A percentile compares a stretch with the other conserved stretches of the same genome.
Conservation (phyloP, 53 echinoderm and acorn worm genomes). For the Paracentrotus lividus region DNA sequence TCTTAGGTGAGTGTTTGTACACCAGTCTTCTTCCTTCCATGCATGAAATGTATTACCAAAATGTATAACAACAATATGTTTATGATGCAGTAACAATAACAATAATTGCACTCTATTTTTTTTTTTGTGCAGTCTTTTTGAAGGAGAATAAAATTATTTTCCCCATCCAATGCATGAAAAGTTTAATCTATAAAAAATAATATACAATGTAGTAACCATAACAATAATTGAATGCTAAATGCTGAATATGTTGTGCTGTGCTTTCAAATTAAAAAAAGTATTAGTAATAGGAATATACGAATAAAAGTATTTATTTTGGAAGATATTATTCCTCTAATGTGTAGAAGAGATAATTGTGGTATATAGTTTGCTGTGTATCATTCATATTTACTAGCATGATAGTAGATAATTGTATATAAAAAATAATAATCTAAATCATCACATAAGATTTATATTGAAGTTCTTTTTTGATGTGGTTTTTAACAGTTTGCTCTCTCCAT, state of each 20-base stretch:
- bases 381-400: slow-evolving; percentile 29
- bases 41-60: slow-evolving; percentile 4
- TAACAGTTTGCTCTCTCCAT: slow-evolving; percentile 14
- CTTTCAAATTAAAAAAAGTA: background rate
- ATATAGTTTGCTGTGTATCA: slow-evolving; percentile 20
- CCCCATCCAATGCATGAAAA: too few species aligned
- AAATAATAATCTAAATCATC: background rate
- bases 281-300: background rate
- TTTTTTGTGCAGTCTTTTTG: too few species aligned
- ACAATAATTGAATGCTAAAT: background rate
- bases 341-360: background rate
- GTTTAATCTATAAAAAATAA: too few species aligned
- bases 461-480: slow-evolving; percentile 21
- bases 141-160: too few species aligned
- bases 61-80: too few species aligned
- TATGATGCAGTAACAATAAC: too few species aligned
- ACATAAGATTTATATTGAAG: background rate
- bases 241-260: background rate
- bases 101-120: too few species aligned
- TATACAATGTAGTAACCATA: background rate
- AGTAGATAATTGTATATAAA: background rate
- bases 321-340: background rate
- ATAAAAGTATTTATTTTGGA: background rate
- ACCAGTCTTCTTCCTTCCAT: slow-evolving; percentile 3
- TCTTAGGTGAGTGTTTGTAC: slow-evolving; percentile 83